These are phyloP conservation scores for Ctena decussata DNA, from an alignment of 2,888 invertebrate genomes.

Conservation along the genomic window DNA sequence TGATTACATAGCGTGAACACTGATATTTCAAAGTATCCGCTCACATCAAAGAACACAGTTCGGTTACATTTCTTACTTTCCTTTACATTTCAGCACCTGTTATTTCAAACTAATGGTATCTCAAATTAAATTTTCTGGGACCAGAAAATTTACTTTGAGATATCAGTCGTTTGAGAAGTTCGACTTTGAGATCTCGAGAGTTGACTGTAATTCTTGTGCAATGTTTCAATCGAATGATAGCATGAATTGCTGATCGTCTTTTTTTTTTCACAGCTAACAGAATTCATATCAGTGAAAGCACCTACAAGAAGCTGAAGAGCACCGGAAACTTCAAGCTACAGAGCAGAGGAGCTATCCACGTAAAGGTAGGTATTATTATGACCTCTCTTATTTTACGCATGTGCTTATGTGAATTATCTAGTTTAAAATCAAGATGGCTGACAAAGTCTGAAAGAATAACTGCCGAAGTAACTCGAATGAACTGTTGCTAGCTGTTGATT, in stretches of 20 bases:
- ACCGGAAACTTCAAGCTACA: conserved; percentile 61
- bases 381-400: neutral
- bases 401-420: no score
- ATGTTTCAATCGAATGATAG: neutral
- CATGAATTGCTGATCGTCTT: neutral
- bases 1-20: no score
- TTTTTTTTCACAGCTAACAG: conserved; percentile 61
- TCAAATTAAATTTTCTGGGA: no score
- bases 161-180: no score
- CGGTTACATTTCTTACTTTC: no score
- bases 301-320: conserved; percentile 50
- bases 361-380: conserved; percentile 53
- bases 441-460: neutral
- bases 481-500: neutral
- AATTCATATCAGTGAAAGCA: conserved; percentile 66
- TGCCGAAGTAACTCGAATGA: neutral
- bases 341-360: conserved; percentile 60
- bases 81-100: no score
- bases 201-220: neutral
- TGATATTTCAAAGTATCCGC: no score
- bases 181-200: no score
- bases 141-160: no score
- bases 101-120: no score
- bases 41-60: no score
- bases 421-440: no score